Percentiles rank a stretch among this genome's conserved stretches.
These are phyloP conservation scores for Ptyas mucosa DNA, from an alignment of 2,113 vertebrate genomes.

Conservation along the genomic window DNA sequence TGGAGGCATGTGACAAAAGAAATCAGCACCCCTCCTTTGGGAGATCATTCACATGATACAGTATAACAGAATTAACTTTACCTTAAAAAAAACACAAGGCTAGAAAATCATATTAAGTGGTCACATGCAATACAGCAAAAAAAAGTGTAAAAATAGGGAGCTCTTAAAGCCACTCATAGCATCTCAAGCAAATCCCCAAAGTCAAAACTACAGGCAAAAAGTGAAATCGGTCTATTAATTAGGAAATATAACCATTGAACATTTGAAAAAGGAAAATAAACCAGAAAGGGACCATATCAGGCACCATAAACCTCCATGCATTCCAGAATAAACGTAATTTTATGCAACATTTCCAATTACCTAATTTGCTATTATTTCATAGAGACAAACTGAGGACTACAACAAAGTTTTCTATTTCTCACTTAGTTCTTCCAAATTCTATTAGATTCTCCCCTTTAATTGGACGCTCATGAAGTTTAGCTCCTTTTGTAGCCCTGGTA, in stretches of 20 bases:
- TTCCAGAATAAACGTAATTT: not conserved
- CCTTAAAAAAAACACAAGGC: not conserved
- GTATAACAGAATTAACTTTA: not conserved
- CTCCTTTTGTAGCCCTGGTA: not conserved
- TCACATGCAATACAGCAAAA: not conserved
- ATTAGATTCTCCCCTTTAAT: not conserved
- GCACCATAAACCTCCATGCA: not conserved
- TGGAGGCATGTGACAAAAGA: not conserved
- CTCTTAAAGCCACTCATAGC: not conserved
- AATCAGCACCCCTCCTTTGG: not conserved
- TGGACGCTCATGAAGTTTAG: not conserved
- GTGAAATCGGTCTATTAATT: not conserved
- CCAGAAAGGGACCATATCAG: not conserved
- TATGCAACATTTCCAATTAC: not conserved
- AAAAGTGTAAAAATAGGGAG: not conserved
- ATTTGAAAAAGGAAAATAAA: not conserved
- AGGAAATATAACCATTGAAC: not conserved
- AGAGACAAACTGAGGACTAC: not conserved
- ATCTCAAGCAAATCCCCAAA: not conserved
- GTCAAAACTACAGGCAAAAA: not conserved
- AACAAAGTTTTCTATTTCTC: not conserved
- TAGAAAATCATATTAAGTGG: not conserved
- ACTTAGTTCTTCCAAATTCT: not conserved
- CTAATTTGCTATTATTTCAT: not conserved
- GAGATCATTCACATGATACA: not conserved